These are phyloP conservation scores for Botia kubotai DNA, from an alignment of 2,797 vertebrate species.

Conservation along the genomic window DNA sequence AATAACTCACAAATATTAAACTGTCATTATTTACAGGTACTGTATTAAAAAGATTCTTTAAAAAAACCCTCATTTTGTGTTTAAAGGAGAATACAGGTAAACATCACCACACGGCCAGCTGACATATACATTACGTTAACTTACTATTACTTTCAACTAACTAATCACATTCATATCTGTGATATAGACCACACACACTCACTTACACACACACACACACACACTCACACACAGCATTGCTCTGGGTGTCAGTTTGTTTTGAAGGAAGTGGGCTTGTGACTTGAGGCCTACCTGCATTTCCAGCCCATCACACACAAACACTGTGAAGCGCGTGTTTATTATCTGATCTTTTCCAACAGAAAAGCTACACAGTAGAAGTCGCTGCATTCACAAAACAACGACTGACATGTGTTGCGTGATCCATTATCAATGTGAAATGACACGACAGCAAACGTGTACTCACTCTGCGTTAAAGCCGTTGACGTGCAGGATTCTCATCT, in stretches of 20 bases:
- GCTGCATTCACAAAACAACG: background rate
- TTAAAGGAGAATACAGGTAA: no score
- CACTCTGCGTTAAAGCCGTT: constrained; percentile 99
- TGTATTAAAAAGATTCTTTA: no score
- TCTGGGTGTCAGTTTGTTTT: background rate
- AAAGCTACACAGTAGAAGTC: constrained; percentile 66
- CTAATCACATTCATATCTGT: no score
- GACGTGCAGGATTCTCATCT: constrained; percentile 98
- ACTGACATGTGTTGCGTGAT: background rate
- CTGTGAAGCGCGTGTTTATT: background rate
- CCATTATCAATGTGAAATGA: background rate
- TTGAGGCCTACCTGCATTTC: constrained; percentile 17
- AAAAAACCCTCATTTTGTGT: no score
- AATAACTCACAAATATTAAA: no score
- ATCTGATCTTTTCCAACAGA: constrained; percentile 69
- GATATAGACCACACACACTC: no score
- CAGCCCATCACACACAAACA: background rate
- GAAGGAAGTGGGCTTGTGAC: background rate
- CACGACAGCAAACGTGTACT: constrained; percentile 70
- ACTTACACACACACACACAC: no score
- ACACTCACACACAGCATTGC: background rate
- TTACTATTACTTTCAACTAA: no score
- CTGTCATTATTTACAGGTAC: no score
- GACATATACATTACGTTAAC: no score
- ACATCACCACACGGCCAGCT: no score